phyloP scores from a whole-genome alignment of 2,797 vertebrate species.

The Hippocampus kuda region DNA sequence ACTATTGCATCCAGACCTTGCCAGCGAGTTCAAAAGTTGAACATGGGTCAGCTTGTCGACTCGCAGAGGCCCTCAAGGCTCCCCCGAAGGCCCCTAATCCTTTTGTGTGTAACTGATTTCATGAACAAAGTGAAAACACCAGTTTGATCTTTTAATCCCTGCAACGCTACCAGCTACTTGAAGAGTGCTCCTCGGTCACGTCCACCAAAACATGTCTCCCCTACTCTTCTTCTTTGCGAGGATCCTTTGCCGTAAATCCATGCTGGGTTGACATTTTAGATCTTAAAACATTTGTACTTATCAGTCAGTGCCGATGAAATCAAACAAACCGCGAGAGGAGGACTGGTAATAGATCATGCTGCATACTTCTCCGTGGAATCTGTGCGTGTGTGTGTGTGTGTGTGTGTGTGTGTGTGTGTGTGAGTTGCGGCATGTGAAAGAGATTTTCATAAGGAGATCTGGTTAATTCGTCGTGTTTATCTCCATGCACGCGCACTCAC shows the following conservation, averaged over 20 bases:
- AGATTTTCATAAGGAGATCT: constrained; percentile 57
- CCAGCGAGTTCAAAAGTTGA: constrained; percentile 50
- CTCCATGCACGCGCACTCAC: constrained; percentile 5
- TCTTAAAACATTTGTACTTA: constrained; percentile 35
- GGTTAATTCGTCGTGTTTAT: constrained; percentile 53
- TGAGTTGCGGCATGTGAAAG: constrained; percentile 44
- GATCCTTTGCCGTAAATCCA: constrained; percentile 38
- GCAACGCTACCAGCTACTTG: constrained; percentile 39
- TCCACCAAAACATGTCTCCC: no score
- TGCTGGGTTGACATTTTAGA: constrained; percentile 6
- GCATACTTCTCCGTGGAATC: constrained; percentile 39
- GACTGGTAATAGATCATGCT: constrained; percentile 40
- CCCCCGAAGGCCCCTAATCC: constrained; percentile 35
- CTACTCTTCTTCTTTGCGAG: constrained; percentile 37
- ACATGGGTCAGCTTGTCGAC: not conserved
- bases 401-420: not conserved
- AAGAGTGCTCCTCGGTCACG: constrained; percentile 9
- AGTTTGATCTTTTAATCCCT: constrained; percentile 46
- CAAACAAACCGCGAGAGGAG: constrained; percentile 40
- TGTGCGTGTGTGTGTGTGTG: constrained; percentile 26
- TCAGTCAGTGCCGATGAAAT: constrained; percentile 27
- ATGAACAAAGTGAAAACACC: constrained; percentile 60
- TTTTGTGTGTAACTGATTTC: constrained; percentile 60
- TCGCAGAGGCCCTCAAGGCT: not conserved
- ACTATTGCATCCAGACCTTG: not conserved